phyloP scores from a whole-genome alignment of 2,797 vertebrate species.

The Oceanodroma leucorhoa region DNA sequence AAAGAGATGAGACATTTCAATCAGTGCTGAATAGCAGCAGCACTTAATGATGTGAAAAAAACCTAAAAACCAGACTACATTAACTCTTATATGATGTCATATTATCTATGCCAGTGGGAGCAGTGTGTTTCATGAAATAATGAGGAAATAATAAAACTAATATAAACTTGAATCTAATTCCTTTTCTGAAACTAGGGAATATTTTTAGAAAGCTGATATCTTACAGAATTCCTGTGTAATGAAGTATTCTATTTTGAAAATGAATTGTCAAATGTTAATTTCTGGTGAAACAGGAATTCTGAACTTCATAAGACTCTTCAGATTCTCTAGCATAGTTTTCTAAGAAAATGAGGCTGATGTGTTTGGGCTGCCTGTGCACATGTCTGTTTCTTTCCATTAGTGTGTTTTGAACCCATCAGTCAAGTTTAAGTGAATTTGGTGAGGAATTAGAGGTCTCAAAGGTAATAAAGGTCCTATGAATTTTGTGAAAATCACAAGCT shows the following conservation, averaged over 20 bases:
- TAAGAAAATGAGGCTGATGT: neutral
- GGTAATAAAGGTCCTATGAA: neutral
- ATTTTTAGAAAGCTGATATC: neutral
- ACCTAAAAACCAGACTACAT: neutral
- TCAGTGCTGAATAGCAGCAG: constrained; percentile 26
- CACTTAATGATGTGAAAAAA: constrained; percentile 45
- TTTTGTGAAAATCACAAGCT: neutral
- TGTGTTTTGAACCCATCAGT: neutral
- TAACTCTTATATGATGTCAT: neutral
- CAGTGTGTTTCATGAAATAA: neutral
- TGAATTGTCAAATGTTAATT: neutral
- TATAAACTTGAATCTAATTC: neutral
- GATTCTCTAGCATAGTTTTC: neutral
- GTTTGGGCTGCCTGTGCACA: neutral
- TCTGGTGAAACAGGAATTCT: neutral
- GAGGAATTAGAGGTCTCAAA: neutral
- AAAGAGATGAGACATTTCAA: constrained; percentile 46
- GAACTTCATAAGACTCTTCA: neutral
- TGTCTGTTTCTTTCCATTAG: neutral
- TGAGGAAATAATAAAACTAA: neutral
- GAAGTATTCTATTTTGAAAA: neutral
- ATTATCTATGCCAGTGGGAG: neutral
- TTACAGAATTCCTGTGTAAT: neutral
- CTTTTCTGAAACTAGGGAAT: neutral
- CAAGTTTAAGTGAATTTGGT: neutral